phyloP scores from a whole-genome alignment of 2,888 invertebrate genomes.

The Omphaloscelis lunosa region DNA sequence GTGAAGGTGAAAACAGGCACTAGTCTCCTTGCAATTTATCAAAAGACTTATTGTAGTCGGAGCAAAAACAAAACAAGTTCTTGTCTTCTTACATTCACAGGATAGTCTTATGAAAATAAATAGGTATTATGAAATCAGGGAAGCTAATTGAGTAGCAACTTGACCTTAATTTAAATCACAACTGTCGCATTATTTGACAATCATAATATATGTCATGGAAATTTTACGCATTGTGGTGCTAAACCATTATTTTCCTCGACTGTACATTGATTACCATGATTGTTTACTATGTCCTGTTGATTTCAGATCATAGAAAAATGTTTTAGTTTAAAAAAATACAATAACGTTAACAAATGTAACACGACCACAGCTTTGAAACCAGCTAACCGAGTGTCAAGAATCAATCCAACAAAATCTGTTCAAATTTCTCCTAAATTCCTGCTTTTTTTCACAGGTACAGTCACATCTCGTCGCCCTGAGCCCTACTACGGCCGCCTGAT shows the following conservation, averaged over 20 bases:
- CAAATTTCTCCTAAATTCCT: not conserved
- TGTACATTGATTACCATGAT: not conserved
- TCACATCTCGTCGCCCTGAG: slow-evolving; percentile 80
- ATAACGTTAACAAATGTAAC: slow-evolving; percentile 1
- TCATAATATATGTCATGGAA: not conserved
- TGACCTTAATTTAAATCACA: not conserved
- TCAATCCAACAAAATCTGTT: not conserved
- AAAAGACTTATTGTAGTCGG: not conserved
- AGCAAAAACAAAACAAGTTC: not conserved
- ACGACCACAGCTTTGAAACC: not conserved
- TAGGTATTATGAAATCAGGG: not conserved
- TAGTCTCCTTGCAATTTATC: not conserved
- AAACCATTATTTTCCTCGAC: not conserved
- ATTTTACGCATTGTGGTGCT: not conserved
- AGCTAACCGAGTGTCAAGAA: not conserved
- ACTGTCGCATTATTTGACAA: not conserved
- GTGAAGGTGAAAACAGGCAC: too few species aligned
- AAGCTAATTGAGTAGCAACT: not conserved
- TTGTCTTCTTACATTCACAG: not conserved
- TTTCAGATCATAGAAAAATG: not conserved
- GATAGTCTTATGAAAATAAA: not conserved
- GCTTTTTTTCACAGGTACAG: slow-evolving; percentile 71
- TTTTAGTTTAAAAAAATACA: not conserved
- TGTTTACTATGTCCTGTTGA: not conserved
- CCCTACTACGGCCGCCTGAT: slow-evolving; percentile 95